phyloP scores from a whole-genome alignment of 2,113 vertebrate species.

The Pitta sordida region DNA sequence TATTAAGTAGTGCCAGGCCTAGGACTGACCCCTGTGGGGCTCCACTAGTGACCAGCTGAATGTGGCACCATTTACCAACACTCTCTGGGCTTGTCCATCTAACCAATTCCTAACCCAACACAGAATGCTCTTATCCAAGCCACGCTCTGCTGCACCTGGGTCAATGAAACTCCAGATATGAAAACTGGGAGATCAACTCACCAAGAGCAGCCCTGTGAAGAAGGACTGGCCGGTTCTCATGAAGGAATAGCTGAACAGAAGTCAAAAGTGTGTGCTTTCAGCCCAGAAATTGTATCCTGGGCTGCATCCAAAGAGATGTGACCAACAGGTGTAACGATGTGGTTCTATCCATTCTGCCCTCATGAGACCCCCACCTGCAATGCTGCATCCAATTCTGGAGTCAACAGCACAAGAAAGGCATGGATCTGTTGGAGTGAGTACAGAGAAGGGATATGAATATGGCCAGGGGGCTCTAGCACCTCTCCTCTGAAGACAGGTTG shows the following conservation, averaged over 20 bases:
- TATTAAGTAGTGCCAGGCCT: too few species aligned
- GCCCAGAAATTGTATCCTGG: not conserved
- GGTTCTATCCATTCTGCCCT: not conserved
- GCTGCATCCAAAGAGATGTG: not conserved
- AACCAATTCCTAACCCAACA: too few species aligned
- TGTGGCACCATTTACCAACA: too few species aligned
- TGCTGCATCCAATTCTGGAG: fast-evolving
- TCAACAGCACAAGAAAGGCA: not conserved
- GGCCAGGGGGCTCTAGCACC: not conserved
- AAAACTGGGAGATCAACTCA: too few species aligned
- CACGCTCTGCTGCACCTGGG: not conserved
- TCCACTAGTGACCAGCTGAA: too few species aligned
- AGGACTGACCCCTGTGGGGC: too few species aligned
- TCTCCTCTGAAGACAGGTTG: not conserved
- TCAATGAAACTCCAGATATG: not conserved
- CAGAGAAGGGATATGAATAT: not conserved
- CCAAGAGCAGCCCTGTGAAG: not conserved
- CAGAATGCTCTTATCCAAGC: too few species aligned
- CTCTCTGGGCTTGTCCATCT: too few species aligned
- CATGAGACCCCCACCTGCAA: fast-evolving
- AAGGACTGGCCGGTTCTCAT: fast-evolving
- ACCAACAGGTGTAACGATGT: too few species aligned
- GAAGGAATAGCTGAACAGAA: not conserved
- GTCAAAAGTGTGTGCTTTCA: not conserved
- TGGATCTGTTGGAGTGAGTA: not conserved